These are phyloP conservation scores for Myathropa florea DNA, from an alignment of 2,888 invertebrate genomes.

Conservation along the genomic window DNA sequence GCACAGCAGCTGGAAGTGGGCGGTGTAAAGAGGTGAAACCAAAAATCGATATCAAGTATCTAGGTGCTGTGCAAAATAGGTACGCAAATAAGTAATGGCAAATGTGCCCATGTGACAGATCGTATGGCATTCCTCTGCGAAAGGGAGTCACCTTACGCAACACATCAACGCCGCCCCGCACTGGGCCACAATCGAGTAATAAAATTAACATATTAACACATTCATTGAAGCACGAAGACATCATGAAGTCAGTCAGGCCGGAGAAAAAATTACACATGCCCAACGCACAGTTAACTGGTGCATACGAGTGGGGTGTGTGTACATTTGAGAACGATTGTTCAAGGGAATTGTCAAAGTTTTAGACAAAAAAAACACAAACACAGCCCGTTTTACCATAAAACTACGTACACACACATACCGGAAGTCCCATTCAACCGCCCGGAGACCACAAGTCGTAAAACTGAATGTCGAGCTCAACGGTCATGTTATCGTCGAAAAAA, in stretches of 20 bases:
- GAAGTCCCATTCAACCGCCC: neutral
- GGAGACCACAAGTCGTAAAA: slow-evolving; percentile 24
- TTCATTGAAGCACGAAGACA: neutral
- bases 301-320: neutral
- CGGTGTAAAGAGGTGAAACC: neutral
- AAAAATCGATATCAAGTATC: slow-evolving; percentile 24
- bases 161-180: neutral
- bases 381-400: neutral
- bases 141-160: slow-evolving; percentile 6
- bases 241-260: neutral
- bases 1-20: neutral
- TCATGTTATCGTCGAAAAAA: slow-evolving; percentile 7
- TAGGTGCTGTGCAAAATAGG: slow-evolving; percentile 9
- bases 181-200: slow-evolving; percentile 5
- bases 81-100: slow-evolving; percentile 27
- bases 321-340: neutral
- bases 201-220: slow-evolving; percentile 35
- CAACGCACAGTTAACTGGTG: neutral
- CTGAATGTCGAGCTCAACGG: neutral
- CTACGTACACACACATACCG: neutral
- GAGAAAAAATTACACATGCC: neutral
- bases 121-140: neutral
- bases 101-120: slow-evolving; percentile 24
- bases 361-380: neutral
- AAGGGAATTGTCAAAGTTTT: neutral